Percentiles rank a stretch among this genome's conserved stretches.
Evolutionary conservation across 1,140 invertebrate species (phyloP).

Genomic region (Drosophila bipectinata): DNA sequence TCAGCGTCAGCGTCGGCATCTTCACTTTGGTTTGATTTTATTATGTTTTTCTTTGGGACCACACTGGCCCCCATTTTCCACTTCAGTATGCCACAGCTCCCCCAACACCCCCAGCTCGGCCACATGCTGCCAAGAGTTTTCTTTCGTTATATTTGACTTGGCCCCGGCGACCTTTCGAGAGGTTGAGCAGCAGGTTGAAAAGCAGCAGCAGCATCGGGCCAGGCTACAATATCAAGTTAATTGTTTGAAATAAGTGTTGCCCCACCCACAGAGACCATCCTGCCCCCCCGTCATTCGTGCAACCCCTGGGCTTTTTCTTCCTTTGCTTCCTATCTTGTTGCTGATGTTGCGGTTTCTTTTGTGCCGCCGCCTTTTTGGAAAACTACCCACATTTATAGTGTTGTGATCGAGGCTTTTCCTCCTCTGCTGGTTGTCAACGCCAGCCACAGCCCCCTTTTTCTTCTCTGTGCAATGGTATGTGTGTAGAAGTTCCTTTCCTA

Average conservation of each 20-base stretch:
- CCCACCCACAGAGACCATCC: constrained; percentile 12
- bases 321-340: constrained; percentile 35
- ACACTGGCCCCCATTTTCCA: constrained; percentile 48
- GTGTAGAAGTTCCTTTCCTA: neutral
- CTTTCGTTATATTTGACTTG: constrained; percentile 63
- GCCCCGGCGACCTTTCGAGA: constrained; percentile 58
- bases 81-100: neutral
- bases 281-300: neutral
- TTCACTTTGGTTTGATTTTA: constrained; percentile 80
- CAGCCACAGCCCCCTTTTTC: constrained; percentile 38
- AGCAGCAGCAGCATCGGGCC: constrained; percentile 37
- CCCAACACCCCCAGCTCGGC: constrained; percentile 29
- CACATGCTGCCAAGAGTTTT: constrained; percentile 72
- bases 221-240: constrained; percentile 81
- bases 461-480: constrained; percentile 1
- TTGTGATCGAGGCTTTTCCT: constrained; percentile 62
- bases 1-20: constrained; percentile 62
- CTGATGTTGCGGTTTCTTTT: constrained; percentile 82
- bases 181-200: constrained; percentile 27
- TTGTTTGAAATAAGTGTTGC: constrained; percentile 81
- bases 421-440: constrained; percentile 65
- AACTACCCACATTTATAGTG: constrained; percentile 80
- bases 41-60: constrained; percentile 81
- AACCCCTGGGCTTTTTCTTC: constrained; percentile 3
- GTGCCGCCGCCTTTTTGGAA: constrained; percentile 56